Evolutionary conservation across 2,113 vertebrate species (phyloP).

Genomic region (Gasterosteus nipponicus): DNA sequence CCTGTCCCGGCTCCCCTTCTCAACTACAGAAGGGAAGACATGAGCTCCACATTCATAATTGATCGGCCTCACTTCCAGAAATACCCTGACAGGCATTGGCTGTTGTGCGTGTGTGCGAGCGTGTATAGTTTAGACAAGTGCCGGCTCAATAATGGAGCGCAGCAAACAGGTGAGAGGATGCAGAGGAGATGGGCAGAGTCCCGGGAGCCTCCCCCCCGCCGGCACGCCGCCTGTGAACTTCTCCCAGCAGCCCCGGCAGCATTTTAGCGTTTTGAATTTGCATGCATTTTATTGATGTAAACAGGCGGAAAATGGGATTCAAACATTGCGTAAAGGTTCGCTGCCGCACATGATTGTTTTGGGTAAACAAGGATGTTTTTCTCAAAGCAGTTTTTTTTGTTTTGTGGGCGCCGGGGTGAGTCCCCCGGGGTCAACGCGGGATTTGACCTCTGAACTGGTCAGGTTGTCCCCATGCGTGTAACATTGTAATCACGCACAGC

Average conservation of each 20-base stretch:
- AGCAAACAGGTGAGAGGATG: conserved; percentile 61
- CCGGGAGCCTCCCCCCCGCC: conserved; percentile 27
- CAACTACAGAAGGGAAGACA: conserved; percentile 52
- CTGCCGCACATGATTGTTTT: conserved; percentile 26
- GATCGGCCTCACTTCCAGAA: conserved; percentile 67
- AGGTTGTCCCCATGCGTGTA: conserved; percentile 44
- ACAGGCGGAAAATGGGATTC: conserved; percentile 41
- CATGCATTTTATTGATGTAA: conserved; percentile 50
- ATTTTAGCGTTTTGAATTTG: conserved; percentile 43
- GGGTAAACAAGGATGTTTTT: conserved; percentile 3
- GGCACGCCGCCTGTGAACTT: conserved; percentile 21
- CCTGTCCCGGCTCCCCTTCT: conserved; percentile 34
- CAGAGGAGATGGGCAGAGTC: conserved; percentile 42
- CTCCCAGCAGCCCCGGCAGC: conserved; percentile 14
- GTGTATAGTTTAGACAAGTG: conserved; percentile 30
- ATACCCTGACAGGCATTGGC: conserved; percentile 51
- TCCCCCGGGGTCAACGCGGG: conserved; percentile 15
- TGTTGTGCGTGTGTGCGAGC: conserved; percentile 5
- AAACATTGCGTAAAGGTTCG: conserved; percentile 45
- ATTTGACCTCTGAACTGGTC: conserved; percentile 60
- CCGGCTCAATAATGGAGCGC: conserved; percentile 52
- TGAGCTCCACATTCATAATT: conserved; percentile 69
- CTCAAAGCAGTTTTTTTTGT: conserved; percentile 1
- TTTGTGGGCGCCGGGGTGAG: conserved; percentile 5
- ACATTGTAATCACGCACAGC: conserved; percentile 38